Base-by-base conservation (phyloP, 2,888 invertebrate genomes). In the Therioaphis trifolii region DNA sequence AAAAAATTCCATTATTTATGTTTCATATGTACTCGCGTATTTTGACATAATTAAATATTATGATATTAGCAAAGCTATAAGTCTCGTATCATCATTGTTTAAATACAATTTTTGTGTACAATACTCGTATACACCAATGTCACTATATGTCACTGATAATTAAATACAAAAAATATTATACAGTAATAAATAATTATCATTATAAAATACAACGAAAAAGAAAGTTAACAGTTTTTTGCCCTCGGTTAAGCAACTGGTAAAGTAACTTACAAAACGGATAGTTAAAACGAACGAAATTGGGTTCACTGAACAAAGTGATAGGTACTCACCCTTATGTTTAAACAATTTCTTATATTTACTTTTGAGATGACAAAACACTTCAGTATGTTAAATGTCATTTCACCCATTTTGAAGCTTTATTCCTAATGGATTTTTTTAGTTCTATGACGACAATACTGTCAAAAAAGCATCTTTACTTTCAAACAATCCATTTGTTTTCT, bases 381-480 rank as follows among this genome's bases (percentile, higher is more conserved):
- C 27, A 11, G 35, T 18, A 75, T 75, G 40, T 75, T 75, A 75
- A 58, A 75, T 58, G 75, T 61, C 24, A 27, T 49, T 11, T 49
- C 4, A 29, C 1, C 43, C 43, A 27, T 49, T 11, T 49, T 1
- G 49, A 4, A 1, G 14, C 55, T 43, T 43, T 75, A 27, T 75
- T 75, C 18, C 40, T 75, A 75, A 75, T 75, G 58, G 75, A 75
- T 18, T 43, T 61, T 55, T 76, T 43, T 61, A 76, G 43, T 75
- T 58, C 40, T 4, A 58, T 43, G 35, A 35, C n/a, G 24, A 24
- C 40, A 43, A 58, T 21, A 40, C 40, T 18, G 1, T 14, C n/a
- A 46, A 61, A 46, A 58, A 18, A 27, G 15, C 11, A 61, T 76
- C 18, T 27, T 75, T 27, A 21, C 12, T 58, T 24, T 46, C 24